A percentile compares a stretch with the other conserved stretches of the same genome.
These are phyloP conservation scores for Trichogramma pretiosum DNA, from an alignment of 1,140 invertebrate species.

Conservation along the genomic window DNA sequence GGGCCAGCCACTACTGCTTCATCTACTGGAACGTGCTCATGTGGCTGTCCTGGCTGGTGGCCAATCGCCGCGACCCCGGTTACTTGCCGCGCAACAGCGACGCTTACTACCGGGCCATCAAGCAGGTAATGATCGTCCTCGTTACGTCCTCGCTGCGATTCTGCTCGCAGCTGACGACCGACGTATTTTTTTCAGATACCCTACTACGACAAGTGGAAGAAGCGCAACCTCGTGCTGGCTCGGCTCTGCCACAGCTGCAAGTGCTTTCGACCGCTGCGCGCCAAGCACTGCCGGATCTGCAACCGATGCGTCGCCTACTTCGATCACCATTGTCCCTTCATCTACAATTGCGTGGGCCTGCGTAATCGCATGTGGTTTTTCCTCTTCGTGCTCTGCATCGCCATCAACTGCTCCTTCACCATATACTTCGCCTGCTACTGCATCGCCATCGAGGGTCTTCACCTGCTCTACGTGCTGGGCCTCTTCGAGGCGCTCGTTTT, in stretches of 20 bases:
- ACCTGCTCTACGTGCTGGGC: conserved; percentile 70
- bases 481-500: conserved; percentile 74
- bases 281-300: conserved; percentile 86
- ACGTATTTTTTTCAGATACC: conserved; percentile 60
- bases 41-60: conserved; percentile 87
- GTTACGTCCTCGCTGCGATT: too few relatives aligned
- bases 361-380: conserved; percentile 86
- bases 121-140: conserved; percentile 59
- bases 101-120: conserved; percentile 79
- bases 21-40: conserved; percentile 83
- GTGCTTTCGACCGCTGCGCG: conserved; percentile 73
- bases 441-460: conserved; percentile 75
- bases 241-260: conserved; percentile 84
- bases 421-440: conserved; percentile 84
- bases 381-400: conserved; percentile 75
- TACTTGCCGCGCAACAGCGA: conserved; percentile 82
- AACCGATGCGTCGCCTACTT: conserved; percentile 87
- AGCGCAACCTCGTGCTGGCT: conserved; percentile 74
- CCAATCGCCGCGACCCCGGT: conserved; percentile 79
- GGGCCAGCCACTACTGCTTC: conserved; percentile 79
- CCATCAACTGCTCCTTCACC: conserved; percentile 76
- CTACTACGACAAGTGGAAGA: conserved; percentile 82
- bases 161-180: not conserved
- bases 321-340: conserved; percentile 92
- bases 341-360: conserved; percentile 86